phyloP scores from a whole-genome alignment of 1,140 invertebrate species.

The Hyposmocoma kahamanoa region DNA sequence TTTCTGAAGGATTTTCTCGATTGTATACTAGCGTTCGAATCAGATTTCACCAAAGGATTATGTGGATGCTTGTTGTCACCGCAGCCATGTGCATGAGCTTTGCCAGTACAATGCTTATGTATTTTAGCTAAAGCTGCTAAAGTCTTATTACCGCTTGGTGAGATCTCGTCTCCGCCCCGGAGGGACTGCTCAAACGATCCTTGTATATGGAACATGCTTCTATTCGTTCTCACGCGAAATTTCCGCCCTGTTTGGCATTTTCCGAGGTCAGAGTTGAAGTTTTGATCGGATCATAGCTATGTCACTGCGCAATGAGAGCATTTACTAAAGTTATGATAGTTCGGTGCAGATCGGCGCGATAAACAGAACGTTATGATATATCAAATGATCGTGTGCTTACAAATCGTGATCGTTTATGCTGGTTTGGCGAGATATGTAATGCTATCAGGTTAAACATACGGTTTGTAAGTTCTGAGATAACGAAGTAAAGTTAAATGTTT shows the following conservation, averaged over 20 bases:
- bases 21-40: slow-evolving; percentile 63
- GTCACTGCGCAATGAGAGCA: slow-evolving; percentile 39
- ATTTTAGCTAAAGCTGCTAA: slow-evolving; percentile 74
- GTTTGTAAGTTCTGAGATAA: too few relatives aligned
- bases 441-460: too few relatives aligned
- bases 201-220: slow-evolving; percentile 76
- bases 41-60: slow-evolving; percentile 54
- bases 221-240: slow-evolving; percentile 27
- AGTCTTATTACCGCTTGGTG: slow-evolving; percentile 74
- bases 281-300: slow-evolving; percentile 37
- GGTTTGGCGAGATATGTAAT: too few relatives aligned
- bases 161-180: slow-evolving; percentile 70
- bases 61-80: slow-evolving; percentile 48
- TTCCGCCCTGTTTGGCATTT: slow-evolving; percentile 40
- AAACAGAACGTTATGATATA: slow-evolving; percentile 19
- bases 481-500: too few relatives aligned
- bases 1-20: slow-evolving; percentile 54
- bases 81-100: slow-evolving; percentile 79
- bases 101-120: slow-evolving; percentile 81
- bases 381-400: slow-evolving; percentile 15
- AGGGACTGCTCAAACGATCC: slow-evolving; percentile 80
- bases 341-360: slow-evolving; percentile 39
- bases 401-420: slow-evolving; percentile 27
- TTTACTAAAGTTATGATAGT: slow-evolving; percentile 30
- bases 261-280: slow-evolving; percentile 42